A percentile compares a stretch with the other conserved stretches of the same genome.
Evolutionary conservation across 2,113 vertebrate species (phyloP).

Genomic region (Microcebus griseorufus): DNA sequence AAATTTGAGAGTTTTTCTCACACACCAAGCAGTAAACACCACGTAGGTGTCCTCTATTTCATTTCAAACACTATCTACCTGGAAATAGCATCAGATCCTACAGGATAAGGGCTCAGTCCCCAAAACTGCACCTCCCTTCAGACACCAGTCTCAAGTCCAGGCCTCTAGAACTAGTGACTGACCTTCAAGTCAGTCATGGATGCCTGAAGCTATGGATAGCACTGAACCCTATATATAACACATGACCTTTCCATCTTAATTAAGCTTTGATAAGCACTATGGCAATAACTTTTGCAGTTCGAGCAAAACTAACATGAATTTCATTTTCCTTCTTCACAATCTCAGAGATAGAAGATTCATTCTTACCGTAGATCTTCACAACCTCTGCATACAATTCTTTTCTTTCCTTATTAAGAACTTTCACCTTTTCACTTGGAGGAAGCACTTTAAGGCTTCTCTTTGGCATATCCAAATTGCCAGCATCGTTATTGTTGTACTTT

Average conservation of each 20-base stretch:
- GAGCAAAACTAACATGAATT: background rate
- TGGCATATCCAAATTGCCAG: background rate
- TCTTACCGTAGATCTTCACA: background rate
- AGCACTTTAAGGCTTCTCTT: background rate
- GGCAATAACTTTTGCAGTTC: background rate
- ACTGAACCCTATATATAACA: background rate
- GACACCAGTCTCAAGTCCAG: no score
- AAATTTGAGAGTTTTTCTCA: no score
- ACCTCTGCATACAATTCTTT: background rate
- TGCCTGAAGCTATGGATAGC: background rate
- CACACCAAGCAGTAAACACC: no score
- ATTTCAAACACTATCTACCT: no score
- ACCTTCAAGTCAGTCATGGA: background rate
- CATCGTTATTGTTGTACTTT: background rate
- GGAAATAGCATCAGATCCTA: no score
- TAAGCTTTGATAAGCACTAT: background rate
- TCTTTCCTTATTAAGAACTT: background rate
- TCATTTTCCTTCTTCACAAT: background rate
- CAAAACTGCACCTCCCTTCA: no score
- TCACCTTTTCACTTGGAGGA: background rate
- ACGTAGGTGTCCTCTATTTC: no score
- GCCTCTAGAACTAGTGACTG: no score
- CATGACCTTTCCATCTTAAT: background rate
- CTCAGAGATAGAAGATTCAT: no score
- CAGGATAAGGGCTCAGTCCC: no score